Conservation (phyloP, 1,140 invertebrate genomes). For the Hylyphantes graminicola region DNA sequence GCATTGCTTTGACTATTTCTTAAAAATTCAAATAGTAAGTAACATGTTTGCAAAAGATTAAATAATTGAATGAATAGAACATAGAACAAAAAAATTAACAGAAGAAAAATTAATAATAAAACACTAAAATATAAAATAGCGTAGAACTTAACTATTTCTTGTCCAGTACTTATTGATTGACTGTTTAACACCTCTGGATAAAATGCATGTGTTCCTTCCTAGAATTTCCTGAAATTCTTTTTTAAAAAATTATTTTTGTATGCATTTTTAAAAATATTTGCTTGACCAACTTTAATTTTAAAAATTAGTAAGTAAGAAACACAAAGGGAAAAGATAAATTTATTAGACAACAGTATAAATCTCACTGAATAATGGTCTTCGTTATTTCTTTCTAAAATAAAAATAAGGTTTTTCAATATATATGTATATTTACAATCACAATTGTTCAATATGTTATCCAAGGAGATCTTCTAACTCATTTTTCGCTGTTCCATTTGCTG, state of each 20-base stretch:
- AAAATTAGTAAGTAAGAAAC: slow-evolving; percentile 2
- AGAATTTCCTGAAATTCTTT: too few species aligned
- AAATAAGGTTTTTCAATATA: not conserved
- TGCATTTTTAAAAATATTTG: not conserved
- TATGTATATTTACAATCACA: slow-evolving; percentile 22
- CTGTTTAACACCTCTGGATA: too few species aligned
- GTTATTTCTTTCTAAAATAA: not conserved
- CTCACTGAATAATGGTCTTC: not conserved
- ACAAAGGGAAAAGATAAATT: not conserved
- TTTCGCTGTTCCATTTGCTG: slow-evolving; percentile 7
- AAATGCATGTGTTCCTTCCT: too few species aligned
- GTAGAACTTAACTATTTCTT: too few species aligned
- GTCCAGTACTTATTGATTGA: too few species aligned
- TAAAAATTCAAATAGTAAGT: too few species aligned
- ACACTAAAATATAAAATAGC: too few species aligned
- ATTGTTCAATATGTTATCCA: slow-evolving; percentile 10
- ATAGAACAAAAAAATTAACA: too few species aligned
- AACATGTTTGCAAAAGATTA: too few species aligned
- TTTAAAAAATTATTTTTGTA: not conserved
- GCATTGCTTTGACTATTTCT: too few species aligned
- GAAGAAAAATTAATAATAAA: too few species aligned
- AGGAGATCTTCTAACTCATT: slow-evolving; percentile 55
- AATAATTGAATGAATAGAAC: too few species aligned
- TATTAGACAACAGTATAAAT: not conserved
- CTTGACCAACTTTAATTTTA: not conserved